Evolutionary conservation across 2,113 vertebrate genomes (phyloP), one percentile per base, ranked within the genome.

Genomic region (Oreochromis tanganicae): DNA sequence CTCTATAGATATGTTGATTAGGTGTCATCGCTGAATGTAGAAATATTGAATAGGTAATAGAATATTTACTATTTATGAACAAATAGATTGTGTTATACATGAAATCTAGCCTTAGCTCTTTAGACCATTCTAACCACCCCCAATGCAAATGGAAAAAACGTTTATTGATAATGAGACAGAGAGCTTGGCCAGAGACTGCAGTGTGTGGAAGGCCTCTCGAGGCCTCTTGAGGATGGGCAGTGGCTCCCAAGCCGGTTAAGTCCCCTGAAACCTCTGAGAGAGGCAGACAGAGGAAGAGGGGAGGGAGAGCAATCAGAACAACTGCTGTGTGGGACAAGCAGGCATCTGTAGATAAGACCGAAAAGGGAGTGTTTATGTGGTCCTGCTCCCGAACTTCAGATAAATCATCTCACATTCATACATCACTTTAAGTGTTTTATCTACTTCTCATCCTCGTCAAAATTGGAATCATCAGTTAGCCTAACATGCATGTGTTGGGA

Each of bases 141-240:
- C 1, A 71, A 41, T 71, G 36, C 3, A 41, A 71, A 71, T 71
- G 36, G 4, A 24, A 71, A 24, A 24, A 66, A 0, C 0, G 0
- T 14, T 68, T 68, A 1, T 24, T 68, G 36, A 68, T 68, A 41
- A 68, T 0, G 3, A 4, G 36, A 41, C 63, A 24, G 38, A 13
- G 4, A 71, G 66, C 66, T 16, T 43, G 66, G 24, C n/a, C 21
- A 27, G 1, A 71, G 38, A 9, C 38, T 71, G 66, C 7, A 24
- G 66, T 24, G 36, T 43, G 2, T 71, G 13, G 2, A 27, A 71
- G 38, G 66, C 38, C 36, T 43, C 63, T 5, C 5, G 61, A 66
- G 34, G 19, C 34, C 34, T 68, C 5, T 0, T 24, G 38, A 71
- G n/a, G 38, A 71, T 43, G 36, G 66, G 66, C 66, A 71, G 38